Evolutionary conservation across 2,797 vertebrate genomes (phyloP), one percentile per base, ranked within the genome.

Genomic region (Telmatherina bonti): DNA sequence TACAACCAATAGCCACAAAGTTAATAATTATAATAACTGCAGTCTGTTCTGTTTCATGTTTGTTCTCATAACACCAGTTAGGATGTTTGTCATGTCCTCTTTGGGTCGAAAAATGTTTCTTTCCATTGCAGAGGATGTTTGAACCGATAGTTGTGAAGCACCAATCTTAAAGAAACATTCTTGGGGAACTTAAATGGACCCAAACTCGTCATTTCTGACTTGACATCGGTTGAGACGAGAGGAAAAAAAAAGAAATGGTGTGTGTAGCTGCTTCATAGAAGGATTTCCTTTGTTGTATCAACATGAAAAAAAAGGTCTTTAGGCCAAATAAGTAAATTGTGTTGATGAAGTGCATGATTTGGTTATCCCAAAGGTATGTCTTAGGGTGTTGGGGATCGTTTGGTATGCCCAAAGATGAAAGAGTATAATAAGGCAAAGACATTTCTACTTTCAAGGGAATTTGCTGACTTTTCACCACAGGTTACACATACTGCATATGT

Each of bases 1-100:
- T 95, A 95, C 95, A 95, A 92, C 91, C 89, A 90, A 93, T 87
- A 92, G 87, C 88, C 93, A 93, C 92, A 93, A 90, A 91, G 92
- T 92, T 93, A 92, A 91, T 93, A 88, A 79, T 84, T 84, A 93
- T 86, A 85, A 72, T 87, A 86, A 85, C 64, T 83, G 90, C 83
- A 84, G 90, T 93, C 84, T 72, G 30, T 87, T 86, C 71, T 77
- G 74, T 88, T 81, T 71, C 65, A 33, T 66, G 80, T 85, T 87
- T 65, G n/a, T 71, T 84, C 67, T 78, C 62, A 9, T 68, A 49
- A 56, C 24, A 51, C 78, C 71, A 62, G 71, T 47, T 24, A 79
- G 67, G 79, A 63, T 67, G 82, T 77, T 79, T 51, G 41, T 79
- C 57, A 68, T 33, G 54, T 89, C 76, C 70, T 85, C 71, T 83